Evolutionary conservation across 2,113 vertebrate species (phyloP), one percentile per base, ranked within the genome.

Genomic region (Oxyura jamaicensis): DNA sequence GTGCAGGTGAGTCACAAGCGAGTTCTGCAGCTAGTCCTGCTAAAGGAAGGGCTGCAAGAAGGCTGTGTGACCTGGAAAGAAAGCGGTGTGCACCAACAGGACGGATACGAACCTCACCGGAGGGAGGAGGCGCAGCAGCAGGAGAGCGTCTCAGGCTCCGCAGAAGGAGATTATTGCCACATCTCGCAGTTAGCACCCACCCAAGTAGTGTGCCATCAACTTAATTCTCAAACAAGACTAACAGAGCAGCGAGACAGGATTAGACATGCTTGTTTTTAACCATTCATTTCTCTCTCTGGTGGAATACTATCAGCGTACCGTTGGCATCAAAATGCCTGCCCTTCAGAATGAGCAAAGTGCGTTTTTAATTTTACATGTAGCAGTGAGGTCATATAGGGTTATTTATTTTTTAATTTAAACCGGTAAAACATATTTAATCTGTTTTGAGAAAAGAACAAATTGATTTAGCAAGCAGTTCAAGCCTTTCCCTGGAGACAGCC

Each of bases 241-340:
- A 91, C 89, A 94, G 76, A 93, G 91, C 33, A 91, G 74, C 0
- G 0, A 90, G 92, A 95, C 97, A 97, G 87, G 97, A 97, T 97
- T 88, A 96, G 96, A 95, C 96, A 96, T 95, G 97, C 91, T 97
- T 91, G 92, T 56, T 96, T 97, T 97, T 95, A 97, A 94, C 95
- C 80, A 96, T 96, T 97, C 74, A 52, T 74, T 91, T 84, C 67
- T 93, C 75, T 94, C 94, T 92, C 89, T 85, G 48, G 87, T 85
- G 93, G 72, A 95, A 96, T 73, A 90, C 77, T 80, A 93, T 77
- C 90, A 85, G 90, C 35, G 46, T 52, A 86, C 55, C 67, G 60
- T 3, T 94, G 93, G 92, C 91, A 96, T 93, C 80, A 85, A 95
- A 97, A 97, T 86, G 75, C 75, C 59, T 44, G 94, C 83, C 87